phyloP scores from a whole-genome alignment of 2,888 invertebrate species.

The Callinectes sapidus region DNA sequence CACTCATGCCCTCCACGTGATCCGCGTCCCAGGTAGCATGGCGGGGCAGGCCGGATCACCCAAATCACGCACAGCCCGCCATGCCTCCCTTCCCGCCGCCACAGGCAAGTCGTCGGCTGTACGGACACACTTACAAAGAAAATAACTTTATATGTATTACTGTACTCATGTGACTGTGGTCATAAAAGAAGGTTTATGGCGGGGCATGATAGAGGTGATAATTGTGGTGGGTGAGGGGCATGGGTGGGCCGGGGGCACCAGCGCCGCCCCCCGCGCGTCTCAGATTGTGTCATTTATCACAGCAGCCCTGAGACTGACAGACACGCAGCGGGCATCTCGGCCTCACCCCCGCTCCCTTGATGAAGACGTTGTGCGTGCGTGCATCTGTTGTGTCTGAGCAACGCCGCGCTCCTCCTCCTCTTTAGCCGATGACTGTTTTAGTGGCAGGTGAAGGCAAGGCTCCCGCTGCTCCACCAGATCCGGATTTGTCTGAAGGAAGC shows the following conservation, averaged over 20 bases:
- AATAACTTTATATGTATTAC: constrained; percentile 29
- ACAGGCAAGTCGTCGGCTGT: background rate
- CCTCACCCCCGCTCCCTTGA: background rate
- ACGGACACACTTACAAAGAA: background rate
- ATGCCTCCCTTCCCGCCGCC: background rate
- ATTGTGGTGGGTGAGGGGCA: constrained; percentile 28
- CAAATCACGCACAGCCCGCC: constrained; percentile 1
- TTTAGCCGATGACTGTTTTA: background rate
- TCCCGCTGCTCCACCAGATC: background rate
- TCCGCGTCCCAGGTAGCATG: background rate
- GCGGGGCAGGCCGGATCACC: background rate
- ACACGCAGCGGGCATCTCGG: constrained; percentile 15
- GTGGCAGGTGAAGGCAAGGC: background rate
- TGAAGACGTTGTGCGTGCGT: constrained; percentile 38
- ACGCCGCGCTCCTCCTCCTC: constrained; percentile 11
- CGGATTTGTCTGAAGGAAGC: background rate
- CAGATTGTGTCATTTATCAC: constrained; percentile 47
- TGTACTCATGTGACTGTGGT: constrained; percentile 21
- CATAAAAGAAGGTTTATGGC: constrained; percentile 33
- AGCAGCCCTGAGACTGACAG: constrained; percentile 33
- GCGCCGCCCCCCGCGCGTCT: constrained; percentile 20
- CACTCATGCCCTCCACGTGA: background rate
- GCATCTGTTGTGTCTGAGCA: background rate
- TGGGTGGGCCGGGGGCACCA: constrained; percentile 37
- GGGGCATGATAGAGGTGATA: constrained; percentile 8